Conservation (phyloP, 2,797 vertebrate species). For the Neostethus bicornis region DNA sequence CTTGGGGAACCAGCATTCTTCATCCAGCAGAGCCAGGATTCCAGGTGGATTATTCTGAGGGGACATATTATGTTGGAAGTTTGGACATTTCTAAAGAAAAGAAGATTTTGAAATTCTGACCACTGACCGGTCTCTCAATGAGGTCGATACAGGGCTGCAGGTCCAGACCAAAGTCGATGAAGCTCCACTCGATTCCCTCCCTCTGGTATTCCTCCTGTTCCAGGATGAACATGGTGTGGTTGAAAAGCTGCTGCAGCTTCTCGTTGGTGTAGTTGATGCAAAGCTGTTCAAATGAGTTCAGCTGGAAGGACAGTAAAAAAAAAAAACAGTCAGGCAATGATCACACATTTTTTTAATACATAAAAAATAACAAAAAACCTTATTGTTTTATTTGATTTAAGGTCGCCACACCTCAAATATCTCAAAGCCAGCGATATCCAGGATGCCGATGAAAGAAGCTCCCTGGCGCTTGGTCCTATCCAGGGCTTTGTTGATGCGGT, state of each 20-base stretch:
- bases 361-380: background rate
- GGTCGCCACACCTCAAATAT: conserved; percentile 89
- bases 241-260: conserved; percentile 98
- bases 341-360: too few species aligned
- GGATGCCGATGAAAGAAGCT: conserved; percentile 96
- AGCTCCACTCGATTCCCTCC: conserved; percentile 99
- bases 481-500: conserved; percentile 97
- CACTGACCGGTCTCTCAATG: conserved; percentile 93
- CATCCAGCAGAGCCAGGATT: conserved; percentile 93
- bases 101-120: background rate
- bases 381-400: background rate
- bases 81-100: background rate
- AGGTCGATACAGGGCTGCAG: conserved; percentile 98
- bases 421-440: conserved; percentile 98
- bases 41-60: conserved; percentile 93
- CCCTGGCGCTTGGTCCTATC: conserved; percentile 97
- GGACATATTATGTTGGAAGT: background rate
- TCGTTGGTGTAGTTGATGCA: conserved; percentile 99
- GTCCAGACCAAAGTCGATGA: conserved; percentile 97
- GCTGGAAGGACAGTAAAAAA: conserved; percentile 26
- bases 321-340: conserved; percentile 1
- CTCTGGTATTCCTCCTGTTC: conserved; percentile 99
- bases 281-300: conserved; percentile 97
- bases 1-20: conserved; percentile 99
- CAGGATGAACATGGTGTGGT: conserved; percentile 99